Percentiles rank a stretch among this genome's conserved stretches.
Evolutionary conservation across 64 coral and sea anemone genomes (phyloP).

Genomic region (Montipora capricornis): DNA sequence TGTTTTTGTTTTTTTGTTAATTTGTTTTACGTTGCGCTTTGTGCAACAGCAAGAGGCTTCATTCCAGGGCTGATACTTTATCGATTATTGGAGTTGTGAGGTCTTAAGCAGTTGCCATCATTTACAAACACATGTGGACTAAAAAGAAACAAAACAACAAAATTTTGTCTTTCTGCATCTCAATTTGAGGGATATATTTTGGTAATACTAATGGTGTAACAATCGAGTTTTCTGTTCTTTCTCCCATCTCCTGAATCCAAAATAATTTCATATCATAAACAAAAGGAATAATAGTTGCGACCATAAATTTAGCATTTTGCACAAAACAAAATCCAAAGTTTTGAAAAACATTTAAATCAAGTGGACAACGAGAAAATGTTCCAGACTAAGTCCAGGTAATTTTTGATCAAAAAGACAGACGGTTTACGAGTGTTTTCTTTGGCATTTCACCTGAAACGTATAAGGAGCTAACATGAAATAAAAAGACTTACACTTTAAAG

Average conservation of each 20-base stretch:
- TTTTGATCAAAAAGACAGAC: too few species aligned
- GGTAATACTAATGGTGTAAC: background rate
- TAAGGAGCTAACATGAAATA: too few species aligned
- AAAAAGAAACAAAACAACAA: background rate
- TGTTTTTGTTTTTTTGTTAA: background rate
- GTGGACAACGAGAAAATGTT: too few species aligned
- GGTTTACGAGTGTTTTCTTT: too few species aligned
- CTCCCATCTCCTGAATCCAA: background rate
- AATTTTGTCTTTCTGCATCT: background rate
- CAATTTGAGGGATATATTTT: constrained; percentile 1
- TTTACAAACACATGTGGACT: too few species aligned
- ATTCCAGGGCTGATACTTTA: background rate
- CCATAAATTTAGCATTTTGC: too few species aligned
- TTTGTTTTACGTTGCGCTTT: background rate
- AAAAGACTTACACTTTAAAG: too few species aligned
- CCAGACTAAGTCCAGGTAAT: too few species aligned
- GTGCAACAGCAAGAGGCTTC: background rate
- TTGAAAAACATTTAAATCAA: too few species aligned
- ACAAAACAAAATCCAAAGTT: too few species aligned
- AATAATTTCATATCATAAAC: background rate
- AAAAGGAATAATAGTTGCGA: background rate
- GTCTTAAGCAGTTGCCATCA: background rate
- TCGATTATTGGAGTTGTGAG: background rate
- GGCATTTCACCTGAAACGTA: too few species aligned
- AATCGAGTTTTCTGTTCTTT: background rate